Evolutionary conservation across 2,888 invertebrate species (phyloP), one percentile per base, ranked within the genome.

Genomic region (Apotomis turbidana): DNA sequence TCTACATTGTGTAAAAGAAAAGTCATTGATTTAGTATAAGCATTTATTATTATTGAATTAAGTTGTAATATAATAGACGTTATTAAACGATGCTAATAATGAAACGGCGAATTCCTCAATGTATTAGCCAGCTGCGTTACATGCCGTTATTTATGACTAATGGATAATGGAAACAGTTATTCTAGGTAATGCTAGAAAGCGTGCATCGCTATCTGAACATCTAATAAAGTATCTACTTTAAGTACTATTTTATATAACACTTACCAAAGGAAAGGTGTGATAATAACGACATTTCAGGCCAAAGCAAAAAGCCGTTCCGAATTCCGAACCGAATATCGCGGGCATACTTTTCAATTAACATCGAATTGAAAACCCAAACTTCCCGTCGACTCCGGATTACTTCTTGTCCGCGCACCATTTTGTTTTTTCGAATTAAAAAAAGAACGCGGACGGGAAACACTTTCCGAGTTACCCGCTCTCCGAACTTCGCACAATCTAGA

Each of bases 401-500:
- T 36, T 54, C 54, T 60, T 71, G 70, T 64, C 60, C 55, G 41
- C 55, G 41, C 55, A 68, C 55, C 70, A 69, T 70, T 68, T 63
- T 67, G 51, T 54, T 62, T 71, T 66, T 63, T 51, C 62, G 62
- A 64, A 68, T 59, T 54, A 63, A 71, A 67, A 72, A 72, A 81
- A 79, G 81, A 81, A 78, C 79, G 75, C 78, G 73, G 49, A 70
- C 74, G 78, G 80, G 80, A 84, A 88, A 88, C 87, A 86, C 84
- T 86, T 84, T 82, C 81, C 76, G 82, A 85, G 84, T 81, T 81
- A 73, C 79, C 80, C 81, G 80, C 74, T 78, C 77, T 78, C 80
- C 79, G 80, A 79, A 78, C 81, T 79, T 80, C 81, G 83, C 86
- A 87, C 91, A 92, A 93, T 92, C 91, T 90, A 93, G 93, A 93